These are phyloP conservation scores for Melanotus villosus DNA, from an alignment of 2,888 invertebrate species.

Conservation along the genomic window DNA sequence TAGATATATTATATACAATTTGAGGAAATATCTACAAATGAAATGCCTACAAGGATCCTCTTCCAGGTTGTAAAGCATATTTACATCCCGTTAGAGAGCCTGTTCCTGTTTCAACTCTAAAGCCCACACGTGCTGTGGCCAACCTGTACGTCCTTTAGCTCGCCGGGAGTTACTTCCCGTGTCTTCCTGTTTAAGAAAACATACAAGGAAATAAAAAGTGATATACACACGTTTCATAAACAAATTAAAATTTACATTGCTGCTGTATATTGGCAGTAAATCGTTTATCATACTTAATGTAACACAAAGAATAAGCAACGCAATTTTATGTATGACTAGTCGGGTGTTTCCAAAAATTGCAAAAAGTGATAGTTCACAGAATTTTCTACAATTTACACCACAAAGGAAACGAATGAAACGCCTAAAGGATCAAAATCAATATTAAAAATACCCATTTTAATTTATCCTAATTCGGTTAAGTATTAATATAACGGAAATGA, in stretches of 20 bases:
- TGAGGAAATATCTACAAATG: slow-evolving; percentile 65
- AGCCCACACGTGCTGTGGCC: slow-evolving; percentile 98
- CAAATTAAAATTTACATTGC: no score
- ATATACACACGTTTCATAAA: no score
- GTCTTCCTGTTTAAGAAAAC: slow-evolving; percentile 64
- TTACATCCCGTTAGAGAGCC: slow-evolving; percentile 61
- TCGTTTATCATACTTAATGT: no score
- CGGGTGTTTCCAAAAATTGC: no score
- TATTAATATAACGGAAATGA: background rate
- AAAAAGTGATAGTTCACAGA: no score
- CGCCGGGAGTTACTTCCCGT: slow-evolving; percentile 57
- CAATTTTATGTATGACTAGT: no score
- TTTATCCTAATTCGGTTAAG: background rate
- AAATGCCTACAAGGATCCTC: slow-evolving; percentile 61
- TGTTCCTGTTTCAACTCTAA: slow-evolving; percentile 84
- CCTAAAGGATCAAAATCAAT: no score
- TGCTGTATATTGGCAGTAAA: no score
- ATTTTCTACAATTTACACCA: no score
- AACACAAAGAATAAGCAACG: no score
- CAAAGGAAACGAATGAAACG: no score
- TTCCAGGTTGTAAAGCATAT: slow-evolving; percentile 61
- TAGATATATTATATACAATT: slow-evolving; percentile 67
- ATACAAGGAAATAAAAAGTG: slow-evolving; percentile 21
- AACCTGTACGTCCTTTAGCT: slow-evolving; percentile 86
- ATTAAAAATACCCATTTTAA: no score